Percentiles rank a stretch among this genome's conserved stretches.
These are phyloP conservation scores for Notothenia rossii DNA, from an alignment of 2,113 vertebrate species.

Conservation along the genomic window DNA sequence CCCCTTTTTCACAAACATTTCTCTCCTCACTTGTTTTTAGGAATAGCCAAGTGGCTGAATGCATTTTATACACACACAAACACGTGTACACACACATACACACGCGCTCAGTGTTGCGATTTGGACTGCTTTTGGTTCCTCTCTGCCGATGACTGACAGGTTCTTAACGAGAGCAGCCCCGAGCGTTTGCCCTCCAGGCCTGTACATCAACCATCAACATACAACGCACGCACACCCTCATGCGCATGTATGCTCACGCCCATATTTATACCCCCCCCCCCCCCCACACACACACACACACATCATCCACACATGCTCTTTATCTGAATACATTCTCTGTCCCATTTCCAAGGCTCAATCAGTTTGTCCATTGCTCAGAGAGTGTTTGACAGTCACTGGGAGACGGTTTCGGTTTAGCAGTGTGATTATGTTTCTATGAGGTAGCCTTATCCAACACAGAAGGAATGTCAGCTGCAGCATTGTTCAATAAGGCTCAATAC, in stretches of 20 bases:
- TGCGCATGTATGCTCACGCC: constrained; percentile 39
- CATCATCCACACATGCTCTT: constrained; percentile 20
- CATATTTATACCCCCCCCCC: constrained; percentile 29
- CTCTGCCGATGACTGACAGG: constrained; percentile 82
- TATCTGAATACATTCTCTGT: constrained; percentile 42
- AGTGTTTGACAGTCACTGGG: constrained; percentile 65
- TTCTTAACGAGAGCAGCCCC: constrained; percentile 83
- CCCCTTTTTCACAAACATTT: constrained; percentile 13
- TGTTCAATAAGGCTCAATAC: constrained; percentile 60
- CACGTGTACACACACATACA: constrained; percentile 53
- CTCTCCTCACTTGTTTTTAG: constrained; percentile 49
- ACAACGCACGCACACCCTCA: constrained; percentile 67
- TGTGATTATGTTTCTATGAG: constrained; percentile 65
- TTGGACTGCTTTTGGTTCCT: constrained; percentile 82
- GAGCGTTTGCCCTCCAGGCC: constrained; percentile 82
- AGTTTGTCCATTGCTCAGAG: constrained; percentile 53
- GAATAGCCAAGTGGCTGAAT: constrained; percentile 75
- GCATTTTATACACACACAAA: constrained; percentile 69
- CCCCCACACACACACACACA: constrained; percentile 27
- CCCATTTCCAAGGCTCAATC: constrained; percentile 58
- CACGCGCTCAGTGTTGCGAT: constrained; percentile 68
- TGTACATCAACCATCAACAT: constrained; percentile 82
- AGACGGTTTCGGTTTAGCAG: constrained; percentile 53
- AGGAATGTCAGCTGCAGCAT: constrained; percentile 63
- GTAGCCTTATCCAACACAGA: constrained; percentile 30